Percentiles rank a stretch among this genome's conserved stretches.
These are phyloP conservation scores for Drosophila kanekoi DNA, from an alignment of 2,888 invertebrate genomes.

Conservation along the genomic window DNA sequence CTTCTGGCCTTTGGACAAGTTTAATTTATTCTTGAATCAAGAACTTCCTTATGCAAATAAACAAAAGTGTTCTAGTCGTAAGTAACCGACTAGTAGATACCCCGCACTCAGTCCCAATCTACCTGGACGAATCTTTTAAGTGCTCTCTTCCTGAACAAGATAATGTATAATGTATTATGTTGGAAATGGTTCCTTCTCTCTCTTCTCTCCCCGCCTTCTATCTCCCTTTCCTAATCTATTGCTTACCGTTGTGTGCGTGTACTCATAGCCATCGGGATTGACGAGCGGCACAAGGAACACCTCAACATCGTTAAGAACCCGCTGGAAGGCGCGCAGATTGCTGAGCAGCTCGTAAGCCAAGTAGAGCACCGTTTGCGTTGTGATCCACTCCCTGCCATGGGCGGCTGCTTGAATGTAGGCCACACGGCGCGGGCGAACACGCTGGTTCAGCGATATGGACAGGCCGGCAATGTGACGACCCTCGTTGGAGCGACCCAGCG, in stretches of 20 bases:
- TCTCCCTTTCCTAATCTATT: too few relatives aligned
- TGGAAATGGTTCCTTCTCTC: too few relatives aligned
- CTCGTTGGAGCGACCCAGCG: conserved; percentile 81
- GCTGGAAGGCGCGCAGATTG: conserved; percentile 84
- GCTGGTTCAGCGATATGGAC: conserved; percentile 80
- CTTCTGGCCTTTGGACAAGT: too few relatives aligned
- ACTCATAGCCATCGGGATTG: conserved; percentile 85
- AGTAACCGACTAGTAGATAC: too few relatives aligned
- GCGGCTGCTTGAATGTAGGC: conserved; percentile 84
- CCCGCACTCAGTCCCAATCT: too few relatives aligned
- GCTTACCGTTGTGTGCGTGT: conserved; percentile 81
- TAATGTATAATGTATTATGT: too few relatives aligned
- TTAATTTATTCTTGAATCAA: too few relatives aligned
- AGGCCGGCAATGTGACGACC: conserved; percentile 83
- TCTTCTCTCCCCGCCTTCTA: too few relatives aligned
- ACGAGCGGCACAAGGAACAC: conserved; percentile 83
- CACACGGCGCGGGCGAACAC: conserved; percentile 74
- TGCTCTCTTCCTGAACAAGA: too few relatives aligned
- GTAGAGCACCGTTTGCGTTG: conserved; percentile 88
- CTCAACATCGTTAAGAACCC: conserved; percentile 81
- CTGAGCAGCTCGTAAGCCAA: conserved; percentile 88
- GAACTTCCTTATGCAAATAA: too few relatives aligned
- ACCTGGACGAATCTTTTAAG: too few relatives aligned
- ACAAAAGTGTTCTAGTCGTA: too few relatives aligned
- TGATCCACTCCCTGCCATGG: conserved; percentile 89